phyloP scores from a whole-genome alignment of 2,797 vertebrate genomes.

The Tamandua tetradactyla region DNA sequence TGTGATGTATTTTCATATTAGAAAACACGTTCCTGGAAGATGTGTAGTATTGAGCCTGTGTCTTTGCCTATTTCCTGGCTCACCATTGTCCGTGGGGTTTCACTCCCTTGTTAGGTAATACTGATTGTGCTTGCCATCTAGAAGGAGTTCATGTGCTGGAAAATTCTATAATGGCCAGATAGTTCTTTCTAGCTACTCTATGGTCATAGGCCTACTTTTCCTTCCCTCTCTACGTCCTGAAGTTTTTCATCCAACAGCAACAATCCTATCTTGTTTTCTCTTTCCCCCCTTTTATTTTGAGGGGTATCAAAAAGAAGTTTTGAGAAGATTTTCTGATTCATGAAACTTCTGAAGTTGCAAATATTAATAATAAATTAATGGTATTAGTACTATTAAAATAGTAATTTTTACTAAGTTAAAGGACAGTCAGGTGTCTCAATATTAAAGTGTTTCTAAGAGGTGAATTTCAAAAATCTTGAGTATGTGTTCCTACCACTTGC shows the following conservation, averaged over 20 bases:
- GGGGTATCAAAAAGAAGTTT: background rate
- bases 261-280: background rate
- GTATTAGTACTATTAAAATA: too few species aligned
- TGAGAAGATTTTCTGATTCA: background rate
- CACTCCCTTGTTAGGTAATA: background rate
- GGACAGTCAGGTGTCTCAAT: background rate
- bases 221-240: too few species aligned
- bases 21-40: background rate
- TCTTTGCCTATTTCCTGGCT: background rate
- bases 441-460: slow-evolving; percentile 4
- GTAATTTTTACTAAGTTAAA: background rate
- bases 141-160: background rate
- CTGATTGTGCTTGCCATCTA: background rate
- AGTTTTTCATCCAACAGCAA: background rate
- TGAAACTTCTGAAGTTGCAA: background rate
- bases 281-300: background rate
- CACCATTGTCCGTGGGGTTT: background rate
- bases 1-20: background rate
- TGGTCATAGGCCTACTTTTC: background rate
- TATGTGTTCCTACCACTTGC: background rate
- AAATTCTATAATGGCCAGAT: background rate
- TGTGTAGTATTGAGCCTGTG: background rate
- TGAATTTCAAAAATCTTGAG: background rate
- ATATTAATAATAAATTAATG: too few species aligned
- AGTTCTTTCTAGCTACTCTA: background rate